Evolutionary conservation across 2,113 vertebrate species (phyloP).

Genomic region (Entelurus aequoreus): DNA sequence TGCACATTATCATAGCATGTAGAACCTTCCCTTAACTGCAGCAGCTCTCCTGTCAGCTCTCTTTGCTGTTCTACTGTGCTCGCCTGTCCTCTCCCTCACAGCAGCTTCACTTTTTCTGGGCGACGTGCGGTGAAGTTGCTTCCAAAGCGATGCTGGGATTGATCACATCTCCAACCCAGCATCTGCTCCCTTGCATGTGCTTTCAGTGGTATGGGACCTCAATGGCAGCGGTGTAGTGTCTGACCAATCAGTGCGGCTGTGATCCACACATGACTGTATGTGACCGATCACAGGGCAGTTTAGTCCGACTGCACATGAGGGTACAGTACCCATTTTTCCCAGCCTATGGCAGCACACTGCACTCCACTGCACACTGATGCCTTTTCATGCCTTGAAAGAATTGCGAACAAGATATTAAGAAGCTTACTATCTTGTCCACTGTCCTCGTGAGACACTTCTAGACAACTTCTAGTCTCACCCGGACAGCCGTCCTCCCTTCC

Average conservation of each 20-base stretch:
- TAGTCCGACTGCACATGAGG: too few relatives aligned
- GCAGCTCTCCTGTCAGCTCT: conserved; percentile 48
- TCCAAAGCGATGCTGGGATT: conserved; percentile 88
- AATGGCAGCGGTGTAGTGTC: neutral
- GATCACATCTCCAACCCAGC: conserved; percentile 77
- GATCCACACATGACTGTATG: too few relatives aligned
- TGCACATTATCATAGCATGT: conserved; percentile 29
- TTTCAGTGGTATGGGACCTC: conserved; percentile 29
- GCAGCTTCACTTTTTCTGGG: conserved; percentile 80
- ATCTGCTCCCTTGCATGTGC: conserved; percentile 89
- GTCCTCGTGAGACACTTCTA: conserved; percentile 78
- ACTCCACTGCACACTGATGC: conserved; percentile 24
- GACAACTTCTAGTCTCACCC: conserved; percentile 43
- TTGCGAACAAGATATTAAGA: conserved; percentile 95
- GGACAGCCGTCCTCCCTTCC: conserved; percentile 56
- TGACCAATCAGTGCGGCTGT: neutral
- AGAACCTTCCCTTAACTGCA: conserved; percentile 17
- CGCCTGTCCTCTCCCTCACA: conserved; percentile 49
- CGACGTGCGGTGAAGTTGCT: conserved; percentile 67
- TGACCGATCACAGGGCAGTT: too few relatives aligned
- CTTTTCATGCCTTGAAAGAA: conserved; percentile 89
- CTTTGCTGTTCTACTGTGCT: conserved; percentile 64
- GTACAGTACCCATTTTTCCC: neutral
- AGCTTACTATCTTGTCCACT: conserved; percentile 88
- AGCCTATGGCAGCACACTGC: neutral